These are phyloP conservation scores for Callyntrura sp. DNA, from an alignment of 2,888 invertebrate species.

Conservation along the genomic window DNA sequence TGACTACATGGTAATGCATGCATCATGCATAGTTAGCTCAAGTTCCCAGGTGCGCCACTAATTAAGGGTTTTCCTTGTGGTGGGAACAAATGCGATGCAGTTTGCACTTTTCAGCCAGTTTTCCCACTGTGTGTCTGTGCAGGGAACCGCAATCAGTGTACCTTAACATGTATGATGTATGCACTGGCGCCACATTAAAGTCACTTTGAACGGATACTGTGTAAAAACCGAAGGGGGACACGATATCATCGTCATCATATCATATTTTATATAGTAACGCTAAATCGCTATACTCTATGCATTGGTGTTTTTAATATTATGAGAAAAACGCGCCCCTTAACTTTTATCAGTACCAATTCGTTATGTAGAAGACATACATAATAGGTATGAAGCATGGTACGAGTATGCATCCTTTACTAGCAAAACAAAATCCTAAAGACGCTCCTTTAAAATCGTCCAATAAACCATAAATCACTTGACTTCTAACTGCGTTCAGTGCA, in stretches of 20 bases:
- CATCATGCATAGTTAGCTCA: constrained; percentile 6
- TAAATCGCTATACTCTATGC: no score
- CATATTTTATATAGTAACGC: no score
- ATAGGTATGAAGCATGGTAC: no score
- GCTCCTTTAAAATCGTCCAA: background rate
- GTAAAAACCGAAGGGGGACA: constrained; percentile 7
- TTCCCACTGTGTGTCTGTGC: constrained; percentile 42
- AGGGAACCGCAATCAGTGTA: background rate
- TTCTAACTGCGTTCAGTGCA: no score
- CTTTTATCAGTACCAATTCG: no score
- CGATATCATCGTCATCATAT: constrained; percentile 29
- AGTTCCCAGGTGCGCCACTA: constrained; percentile 42
- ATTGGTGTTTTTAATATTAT: no score
- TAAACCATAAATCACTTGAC: constrained; percentile 22
- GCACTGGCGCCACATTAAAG: constrained; percentile 13
- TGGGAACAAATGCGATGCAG: constrained; percentile 42
- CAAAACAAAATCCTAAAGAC: constrained; percentile 30
- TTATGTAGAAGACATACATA: no score
- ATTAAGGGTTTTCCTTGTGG: constrained; percentile 65
- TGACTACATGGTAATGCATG: no score
- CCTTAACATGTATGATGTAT: no score
- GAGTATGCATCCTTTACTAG: background rate
- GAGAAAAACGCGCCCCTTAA: no score
- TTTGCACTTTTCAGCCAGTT: constrained; percentile 12
- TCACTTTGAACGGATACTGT: constrained; percentile 26